A percentile compares a stretch with the other conserved stretches of the same genome.
phyloP scores from a whole-genome alignment of 2,888 invertebrate genomes.

The Trichogramma dendrolimi region DNA sequence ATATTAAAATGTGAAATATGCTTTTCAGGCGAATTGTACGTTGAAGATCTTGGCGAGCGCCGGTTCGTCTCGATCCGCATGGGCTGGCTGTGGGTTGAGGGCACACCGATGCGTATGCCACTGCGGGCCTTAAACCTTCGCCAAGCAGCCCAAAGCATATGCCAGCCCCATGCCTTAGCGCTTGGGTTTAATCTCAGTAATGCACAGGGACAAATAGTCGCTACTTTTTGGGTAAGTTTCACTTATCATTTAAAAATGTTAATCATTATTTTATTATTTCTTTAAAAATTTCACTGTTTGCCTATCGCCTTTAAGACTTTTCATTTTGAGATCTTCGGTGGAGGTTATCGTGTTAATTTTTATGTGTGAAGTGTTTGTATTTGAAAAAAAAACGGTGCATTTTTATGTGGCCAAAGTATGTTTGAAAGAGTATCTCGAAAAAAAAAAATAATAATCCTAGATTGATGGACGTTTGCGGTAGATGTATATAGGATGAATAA shows the following conservation, averaged over 20 bases:
- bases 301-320: no score
- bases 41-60: slow-evolving; percentile 47
- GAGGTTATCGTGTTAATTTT: no score
- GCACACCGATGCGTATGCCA: slow-evolving; percentile 46
- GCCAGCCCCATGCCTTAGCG: slow-evolving; percentile 47
- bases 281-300: no score
- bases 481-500: no score
- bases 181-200: slow-evolving; percentile 49
- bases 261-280: neutral
- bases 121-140: slow-evolving; percentile 48
- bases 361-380: no score
- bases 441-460: no score
- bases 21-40: slow-evolving; percentile 48
- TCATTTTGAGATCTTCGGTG: no score
- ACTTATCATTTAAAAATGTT: slow-evolving; percentile 1
- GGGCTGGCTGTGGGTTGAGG: slow-evolving; percentile 51
- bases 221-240: slow-evolving; percentile 48
- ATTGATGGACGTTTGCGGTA: no score
- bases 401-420: no score
- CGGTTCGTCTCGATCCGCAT: slow-evolving; percentile 48
- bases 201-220: slow-evolving; percentile 43
- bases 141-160: slow-evolving; percentile 45
- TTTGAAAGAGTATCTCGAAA: no score
- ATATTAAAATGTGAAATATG: slow-evolving; percentile 5
- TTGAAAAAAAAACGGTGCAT: no score